Base-by-base conservation (phyloP, 2,797 vertebrate species). In the Salarias fasciatus region DNA sequence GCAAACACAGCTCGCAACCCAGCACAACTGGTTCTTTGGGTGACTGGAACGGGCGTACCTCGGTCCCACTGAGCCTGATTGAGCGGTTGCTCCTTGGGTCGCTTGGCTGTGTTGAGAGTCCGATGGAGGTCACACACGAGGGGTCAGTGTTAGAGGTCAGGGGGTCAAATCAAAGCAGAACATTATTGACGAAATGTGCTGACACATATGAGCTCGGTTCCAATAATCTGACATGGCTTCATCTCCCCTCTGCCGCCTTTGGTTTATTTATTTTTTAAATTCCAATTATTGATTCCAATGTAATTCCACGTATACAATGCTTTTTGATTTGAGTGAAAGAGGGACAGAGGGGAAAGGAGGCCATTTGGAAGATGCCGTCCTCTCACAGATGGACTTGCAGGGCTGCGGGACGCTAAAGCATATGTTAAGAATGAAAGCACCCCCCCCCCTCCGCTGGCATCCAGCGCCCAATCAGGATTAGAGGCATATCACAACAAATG, bases 1-100 rank as follows among this genome's bases (percentile, higher is more conserved):
- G 66, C 79, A 73, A 83, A 84, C 87, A 88, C 88, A 89, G 82
- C 73, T 69, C 60, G 74, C 57, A 80, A 87, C 86, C 87, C 85
- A 85, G 52, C 57, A 43, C 31, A 63, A 57, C 7, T 67, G 12
- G 35, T 63, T 67, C 44, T 65, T 28, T 55, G 65, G 70, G 53
- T 57, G 51, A 33, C 36, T 47, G 53, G 57, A 65, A 67, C 55
- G 11, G 61, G 18, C 69, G 29, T 55, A 50, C 52, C 56, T 74
- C 31, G 46, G 12, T 60, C 24, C 44, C 15, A 55, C 24, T 30
- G 73, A 57, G 47, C 53, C 40, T 48, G 71, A 85, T 61, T 48
- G 75, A 72, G n/a, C n/a, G n/a, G n/a, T 83, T 57, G 72, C 69
- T 53, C 77, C 63, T 63, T 53, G 83, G 88, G 84, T 89, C 77